phyloP scores from a whole-genome alignment of 2,888 invertebrate genomes.

The Apamea sordens region DNA sequence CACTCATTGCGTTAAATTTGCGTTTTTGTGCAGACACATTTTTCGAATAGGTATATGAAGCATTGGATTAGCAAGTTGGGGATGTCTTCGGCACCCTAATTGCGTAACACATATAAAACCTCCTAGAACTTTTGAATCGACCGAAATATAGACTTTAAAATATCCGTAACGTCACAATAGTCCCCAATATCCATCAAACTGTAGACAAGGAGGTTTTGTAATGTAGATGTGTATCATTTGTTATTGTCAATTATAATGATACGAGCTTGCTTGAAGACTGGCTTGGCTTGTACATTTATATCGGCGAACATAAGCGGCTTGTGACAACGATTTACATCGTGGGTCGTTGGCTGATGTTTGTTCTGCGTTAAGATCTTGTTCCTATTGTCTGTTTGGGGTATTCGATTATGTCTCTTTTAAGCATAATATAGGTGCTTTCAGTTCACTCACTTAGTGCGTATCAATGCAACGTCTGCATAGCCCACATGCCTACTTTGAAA shows the following conservation, averaged over 20 bases:
- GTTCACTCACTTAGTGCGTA: not conserved
- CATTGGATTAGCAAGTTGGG: too few relatives aligned
- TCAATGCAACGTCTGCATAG: not conserved
- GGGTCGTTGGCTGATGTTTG: conserved; percentile 16
- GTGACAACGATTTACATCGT: conserved; percentile 54
- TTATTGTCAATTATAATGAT: conserved; percentile 85
- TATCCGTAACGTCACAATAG: conserved; percentile 45
- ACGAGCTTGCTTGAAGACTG: conserved; percentile 68
- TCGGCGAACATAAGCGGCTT: conserved; percentile 44
- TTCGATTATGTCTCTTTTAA: conserved; percentile 5
- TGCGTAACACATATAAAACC: not conserved
- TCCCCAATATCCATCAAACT: conserved; percentile 56
- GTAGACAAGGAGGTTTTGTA: conserved; percentile 58
- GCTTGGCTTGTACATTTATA: conserved; percentile 58
- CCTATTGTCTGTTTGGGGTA: conserved; percentile 24
- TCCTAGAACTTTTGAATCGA: not conserved
- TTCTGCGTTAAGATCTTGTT: conserved; percentile 42
- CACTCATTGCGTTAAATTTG: not conserved
- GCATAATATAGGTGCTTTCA: not conserved
- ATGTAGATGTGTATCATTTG: conserved; percentile 79
- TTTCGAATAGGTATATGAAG: not conserved
- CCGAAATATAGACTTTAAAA: conserved; percentile 25
- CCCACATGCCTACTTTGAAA: not conserved
- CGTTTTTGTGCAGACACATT: not conserved
- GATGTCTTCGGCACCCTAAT: too few relatives aligned